These are phyloP conservation scores for Eremophila alpestris DNA, from an alignment of 2,797 vertebrate species.

Conservation along the genomic window DNA sequence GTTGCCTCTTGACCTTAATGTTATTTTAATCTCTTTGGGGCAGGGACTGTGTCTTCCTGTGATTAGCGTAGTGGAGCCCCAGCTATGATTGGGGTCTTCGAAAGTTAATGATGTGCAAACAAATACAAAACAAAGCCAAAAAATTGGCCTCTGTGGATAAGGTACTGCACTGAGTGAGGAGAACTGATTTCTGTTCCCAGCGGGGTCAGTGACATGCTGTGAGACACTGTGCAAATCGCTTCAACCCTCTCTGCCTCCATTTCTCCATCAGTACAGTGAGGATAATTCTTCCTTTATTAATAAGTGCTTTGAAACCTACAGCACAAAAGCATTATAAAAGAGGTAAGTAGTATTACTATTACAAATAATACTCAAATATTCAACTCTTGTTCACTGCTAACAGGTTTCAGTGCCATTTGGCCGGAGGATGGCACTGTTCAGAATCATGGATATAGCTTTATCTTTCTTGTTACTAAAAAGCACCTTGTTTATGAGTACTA, in stretches of 20 bases:
- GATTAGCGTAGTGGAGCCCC: constrained; percentile 47
- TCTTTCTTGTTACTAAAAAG: background rate
- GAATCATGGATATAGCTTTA: background rate
- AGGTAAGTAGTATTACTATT: constrained; percentile 57
- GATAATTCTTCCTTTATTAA: constrained; percentile 66
- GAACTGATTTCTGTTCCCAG: constrained; percentile 65
- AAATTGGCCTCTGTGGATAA: constrained; percentile 51
- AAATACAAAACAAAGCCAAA: constrained; percentile 40
- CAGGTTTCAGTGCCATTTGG: background rate
- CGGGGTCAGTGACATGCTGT: constrained; percentile 61
- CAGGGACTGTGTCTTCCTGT: constrained; percentile 62
- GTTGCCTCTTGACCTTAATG: constrained; percentile 55
- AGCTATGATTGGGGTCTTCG: constrained; percentile 45
- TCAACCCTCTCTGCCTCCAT: constrained; percentile 62
- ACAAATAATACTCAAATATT: constrained; percentile 28
- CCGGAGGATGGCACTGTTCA: background rate
- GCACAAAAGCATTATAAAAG: constrained; percentile 50
- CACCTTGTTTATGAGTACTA: background rate
- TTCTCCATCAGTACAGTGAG: constrained; percentile 65
- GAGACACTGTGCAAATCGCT: constrained; percentile 68
- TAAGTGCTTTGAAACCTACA: constrained; percentile 65
- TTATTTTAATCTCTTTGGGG: constrained; percentile 67
- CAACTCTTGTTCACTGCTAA: constrained; percentile 1
- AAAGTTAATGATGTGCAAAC: constrained; percentile 49
- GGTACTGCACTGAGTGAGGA: constrained; percentile 61